Percentiles rank a stretch among this genome's conserved stretches.
Conservation (phyloP, 2,113 vertebrate genomes). For the Empidonax alnorum region DNA sequence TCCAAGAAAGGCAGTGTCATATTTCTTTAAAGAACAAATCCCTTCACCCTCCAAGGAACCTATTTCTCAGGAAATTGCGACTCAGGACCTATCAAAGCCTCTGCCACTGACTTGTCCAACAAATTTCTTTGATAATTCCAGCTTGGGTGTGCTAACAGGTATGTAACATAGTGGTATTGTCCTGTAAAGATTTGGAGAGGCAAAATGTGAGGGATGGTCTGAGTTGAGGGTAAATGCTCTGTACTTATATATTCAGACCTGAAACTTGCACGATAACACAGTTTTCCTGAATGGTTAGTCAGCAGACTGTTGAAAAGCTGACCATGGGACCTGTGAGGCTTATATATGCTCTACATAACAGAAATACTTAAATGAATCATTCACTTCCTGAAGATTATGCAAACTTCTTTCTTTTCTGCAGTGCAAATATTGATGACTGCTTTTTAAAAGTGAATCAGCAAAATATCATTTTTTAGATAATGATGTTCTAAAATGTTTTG, state of each 20-base stretch:
- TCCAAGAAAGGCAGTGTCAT: slow-evolving; percentile 13
- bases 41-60: slow-evolving; percentile 15
- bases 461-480: background rate
- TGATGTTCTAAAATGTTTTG: background rate
- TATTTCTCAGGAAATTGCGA: background rate
- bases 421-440: background rate
- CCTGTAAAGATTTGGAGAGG: background rate
- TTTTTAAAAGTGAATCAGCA: background rate
- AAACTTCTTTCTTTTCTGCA: background rate
- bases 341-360: background rate
- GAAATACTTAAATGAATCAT: background rate
- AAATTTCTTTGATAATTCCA: slow-evolving; percentile 66
- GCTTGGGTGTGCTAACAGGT: slow-evolving; percentile 41
- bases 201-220: background rate
- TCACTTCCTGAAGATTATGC: background rate
- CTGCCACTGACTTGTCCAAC: background rate
- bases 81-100: background rate
- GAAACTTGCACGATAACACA: background rate
- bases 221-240: background rate
- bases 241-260: background rate
- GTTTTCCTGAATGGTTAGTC: background rate
- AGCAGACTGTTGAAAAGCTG: background rate
- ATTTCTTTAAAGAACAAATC: background rate
- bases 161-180: background rate
- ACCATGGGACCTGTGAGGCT: background rate